These are phyloP conservation scores for Halcyon senegalensis DNA, from an alignment of 2,113 vertebrate genomes.

Conservation along the genomic window DNA sequence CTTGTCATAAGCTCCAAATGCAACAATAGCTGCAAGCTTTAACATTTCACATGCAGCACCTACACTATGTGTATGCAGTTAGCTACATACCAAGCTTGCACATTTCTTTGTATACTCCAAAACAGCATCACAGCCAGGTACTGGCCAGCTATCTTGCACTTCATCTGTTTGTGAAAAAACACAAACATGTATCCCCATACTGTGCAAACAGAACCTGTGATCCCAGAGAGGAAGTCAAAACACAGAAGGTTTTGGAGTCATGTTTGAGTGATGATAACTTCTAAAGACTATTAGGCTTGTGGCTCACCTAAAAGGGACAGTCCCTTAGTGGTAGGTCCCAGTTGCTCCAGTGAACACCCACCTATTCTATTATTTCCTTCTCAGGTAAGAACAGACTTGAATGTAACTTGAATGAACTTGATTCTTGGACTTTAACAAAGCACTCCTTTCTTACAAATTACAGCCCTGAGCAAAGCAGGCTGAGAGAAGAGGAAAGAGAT, in stretches of 20 bases:
- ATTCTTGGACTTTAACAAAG: constrained; percentile 46
- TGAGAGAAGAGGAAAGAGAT: not conserved
- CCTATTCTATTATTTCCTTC: not conserved
- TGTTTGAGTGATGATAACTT: not conserved
- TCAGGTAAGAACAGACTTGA: constrained; percentile 48
- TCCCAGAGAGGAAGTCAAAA: not conserved
- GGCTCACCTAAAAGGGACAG: not conserved
- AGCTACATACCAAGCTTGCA: not conserved
- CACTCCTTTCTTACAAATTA: constrained; percentile 41
- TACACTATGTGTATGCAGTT: not conserved
- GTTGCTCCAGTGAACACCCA: not conserved
- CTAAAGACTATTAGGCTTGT: not conserved
- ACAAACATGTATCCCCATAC: not conserved
- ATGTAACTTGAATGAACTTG: constrained; percentile 54
- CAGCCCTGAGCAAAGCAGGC: constrained; percentile 39
- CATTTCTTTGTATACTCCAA: not conserved
- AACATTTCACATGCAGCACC: not conserved
- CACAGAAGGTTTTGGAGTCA: not conserved
- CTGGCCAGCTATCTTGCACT: not conserved
- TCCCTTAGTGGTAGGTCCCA: not conserved
- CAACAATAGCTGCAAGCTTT: not conserved
- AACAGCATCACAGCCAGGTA: not conserved
- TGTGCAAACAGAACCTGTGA: not conserved
- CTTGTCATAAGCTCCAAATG: not conserved
- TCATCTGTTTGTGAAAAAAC: not conserved